These are phyloP conservation scores for Penelope pileata DNA, from an alignment of 2,113 vertebrate species.

Conservation along the genomic window DNA sequence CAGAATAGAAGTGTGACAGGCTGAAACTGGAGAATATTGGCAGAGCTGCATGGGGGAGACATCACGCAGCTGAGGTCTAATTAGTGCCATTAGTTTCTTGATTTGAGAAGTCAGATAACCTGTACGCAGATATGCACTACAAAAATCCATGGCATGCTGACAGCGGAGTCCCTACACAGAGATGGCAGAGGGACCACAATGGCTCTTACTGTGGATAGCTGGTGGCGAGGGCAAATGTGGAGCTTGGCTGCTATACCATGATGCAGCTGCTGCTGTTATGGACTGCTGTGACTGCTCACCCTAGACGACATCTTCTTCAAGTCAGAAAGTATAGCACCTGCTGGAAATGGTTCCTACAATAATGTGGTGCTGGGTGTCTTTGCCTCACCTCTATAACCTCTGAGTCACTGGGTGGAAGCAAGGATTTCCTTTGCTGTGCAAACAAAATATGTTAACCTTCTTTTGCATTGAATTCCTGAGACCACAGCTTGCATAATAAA, in stretches of 20 bases:
- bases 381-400: not conserved
- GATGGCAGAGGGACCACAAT: rapidly evolving
- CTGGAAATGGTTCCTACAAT: rapidly evolving
- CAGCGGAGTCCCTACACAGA: rapidly evolving
- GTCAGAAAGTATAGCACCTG: not conserved
- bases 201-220: not conserved
- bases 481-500: not conserved
- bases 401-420: not conserved
- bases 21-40: not conserved
- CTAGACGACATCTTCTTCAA: rapidly evolving
- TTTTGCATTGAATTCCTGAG: not conserved
- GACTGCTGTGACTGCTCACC: rapidly evolving
- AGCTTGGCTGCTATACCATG: rapidly evolving
- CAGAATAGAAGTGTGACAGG: not conserved
- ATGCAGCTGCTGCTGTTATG: not conserved
- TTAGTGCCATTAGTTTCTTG: not conserved
- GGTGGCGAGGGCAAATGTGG: rapidly evolving
- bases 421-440: not conserved
- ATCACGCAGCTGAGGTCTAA: not conserved
- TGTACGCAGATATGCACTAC: not conserved
- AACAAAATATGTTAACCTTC: not conserved
- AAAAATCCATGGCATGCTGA: rapidly evolving
- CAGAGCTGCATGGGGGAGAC: not conserved
- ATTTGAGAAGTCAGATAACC: not conserved
- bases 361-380: not conserved